These are phyloP conservation scores for Xenentodon cancila DNA, from an alignment of 2,797 vertebrate species.

Conservation along the genomic window DNA sequence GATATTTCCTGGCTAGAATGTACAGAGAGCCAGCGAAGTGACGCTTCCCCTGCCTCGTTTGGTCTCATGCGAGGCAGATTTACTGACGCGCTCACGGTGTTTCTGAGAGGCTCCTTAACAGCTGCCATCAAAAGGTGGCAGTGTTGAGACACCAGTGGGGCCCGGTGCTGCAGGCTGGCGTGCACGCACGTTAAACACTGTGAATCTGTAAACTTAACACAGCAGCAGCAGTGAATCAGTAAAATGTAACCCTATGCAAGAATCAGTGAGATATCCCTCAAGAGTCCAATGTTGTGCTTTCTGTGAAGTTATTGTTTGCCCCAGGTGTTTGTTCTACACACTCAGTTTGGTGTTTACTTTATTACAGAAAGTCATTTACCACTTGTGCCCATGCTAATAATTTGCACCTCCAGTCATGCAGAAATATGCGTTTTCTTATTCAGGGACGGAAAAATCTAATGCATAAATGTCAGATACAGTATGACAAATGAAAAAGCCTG, in stretches of 20 bases:
- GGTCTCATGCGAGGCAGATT: neutral
- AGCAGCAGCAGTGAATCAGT: slow-evolving; percentile 44
- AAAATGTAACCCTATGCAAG: slow-evolving; percentile 58
- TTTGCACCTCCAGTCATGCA: slow-evolving; percentile 72
- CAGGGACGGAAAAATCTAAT: slow-evolving; percentile 65
- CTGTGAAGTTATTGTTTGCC: slow-evolving; percentile 61
- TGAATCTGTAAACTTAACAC: slow-evolving; percentile 42
- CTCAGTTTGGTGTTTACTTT: slow-evolving; percentile 63
- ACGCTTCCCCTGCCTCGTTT: slow-evolving; percentile 1
- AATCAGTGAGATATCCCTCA: slow-evolving; percentile 52
- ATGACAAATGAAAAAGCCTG: slow-evolving; percentile 69
- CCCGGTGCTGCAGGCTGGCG: slow-evolving; percentile 31
- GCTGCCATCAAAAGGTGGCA: slow-evolving; percentile 77
- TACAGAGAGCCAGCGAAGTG: slow-evolving; percentile 68
- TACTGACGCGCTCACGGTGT: neutral
- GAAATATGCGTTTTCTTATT: slow-evolving; percentile 75
- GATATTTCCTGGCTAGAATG: slow-evolving; percentile 86
- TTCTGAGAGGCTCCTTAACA: slow-evolving; percentile 10
- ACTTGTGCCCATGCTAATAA: slow-evolving; percentile 65
- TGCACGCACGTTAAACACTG: slow-evolving; percentile 22
- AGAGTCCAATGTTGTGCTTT: slow-evolving; percentile 42
- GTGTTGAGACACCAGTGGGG: slow-evolving; percentile 74
- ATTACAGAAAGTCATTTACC: slow-evolving; percentile 67
- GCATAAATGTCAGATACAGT: slow-evolving; percentile 63
- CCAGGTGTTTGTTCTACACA: slow-evolving; percentile 60